phyloP scores from a whole-genome alignment of 2,797 vertebrate species.

The Discoglossus pictus region DNA sequence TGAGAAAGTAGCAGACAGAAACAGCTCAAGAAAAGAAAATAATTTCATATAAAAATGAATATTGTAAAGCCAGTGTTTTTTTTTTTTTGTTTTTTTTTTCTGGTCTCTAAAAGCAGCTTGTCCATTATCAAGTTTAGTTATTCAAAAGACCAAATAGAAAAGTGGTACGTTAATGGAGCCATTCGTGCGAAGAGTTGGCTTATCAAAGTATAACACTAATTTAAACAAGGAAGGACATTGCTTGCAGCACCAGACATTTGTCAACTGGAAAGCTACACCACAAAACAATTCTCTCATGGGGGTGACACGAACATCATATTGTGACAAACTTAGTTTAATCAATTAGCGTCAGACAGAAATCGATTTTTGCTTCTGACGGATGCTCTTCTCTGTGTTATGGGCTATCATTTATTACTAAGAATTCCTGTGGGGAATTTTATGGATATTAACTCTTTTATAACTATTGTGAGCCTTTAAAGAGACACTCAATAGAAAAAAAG shows the following conservation, averaged over 20 bases:
- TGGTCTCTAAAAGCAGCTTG: too few relatives aligned
- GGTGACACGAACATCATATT: constrained; percentile 20
- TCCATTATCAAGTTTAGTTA: too few relatives aligned
- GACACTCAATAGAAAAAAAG: too few relatives aligned
- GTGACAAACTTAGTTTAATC: constrained; percentile 38
- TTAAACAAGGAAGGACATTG: background rate
- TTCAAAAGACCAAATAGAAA: too few relatives aligned
- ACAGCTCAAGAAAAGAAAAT: too few relatives aligned
- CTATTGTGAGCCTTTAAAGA: background rate
- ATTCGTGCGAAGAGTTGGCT: background rate
- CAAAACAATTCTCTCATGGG: background rate
- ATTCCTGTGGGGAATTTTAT: background rate
- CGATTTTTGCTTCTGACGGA: constrained; percentile 20
- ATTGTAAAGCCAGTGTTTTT: too few relatives aligned
- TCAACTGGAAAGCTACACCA: background rate
- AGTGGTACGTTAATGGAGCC: too few relatives aligned
- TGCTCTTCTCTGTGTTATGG: constrained; percentile 1
- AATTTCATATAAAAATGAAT: too few relatives aligned
- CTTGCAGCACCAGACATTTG: background rate
- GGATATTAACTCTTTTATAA: constrained; percentile 3
- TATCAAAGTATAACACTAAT: background rate
- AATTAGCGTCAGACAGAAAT: constrained; percentile 43
- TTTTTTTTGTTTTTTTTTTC: too few relatives aligned
- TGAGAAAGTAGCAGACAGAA: too few relatives aligned
- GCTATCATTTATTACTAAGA: constrained; percentile 27